Conservation (phyloP, 2,888 invertebrate genomes). For the Apamea monoglypha region DNA sequence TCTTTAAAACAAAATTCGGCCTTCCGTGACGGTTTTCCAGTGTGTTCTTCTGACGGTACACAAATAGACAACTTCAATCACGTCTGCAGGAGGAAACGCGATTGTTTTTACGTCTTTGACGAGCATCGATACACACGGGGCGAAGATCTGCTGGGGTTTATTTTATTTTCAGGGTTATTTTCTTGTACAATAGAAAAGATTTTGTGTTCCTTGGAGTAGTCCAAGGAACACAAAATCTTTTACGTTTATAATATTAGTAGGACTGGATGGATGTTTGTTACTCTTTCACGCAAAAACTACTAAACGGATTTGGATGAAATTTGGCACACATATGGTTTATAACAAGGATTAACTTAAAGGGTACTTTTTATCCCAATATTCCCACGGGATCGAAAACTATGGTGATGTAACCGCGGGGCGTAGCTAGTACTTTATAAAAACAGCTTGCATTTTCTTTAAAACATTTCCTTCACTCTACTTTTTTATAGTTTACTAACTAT, state of each 20-base stretch:
- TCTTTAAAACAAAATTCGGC: neutral
- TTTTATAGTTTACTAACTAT: too few species aligned
- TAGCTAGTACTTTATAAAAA: too few species aligned
- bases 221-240: too few species aligned
- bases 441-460: neutral
- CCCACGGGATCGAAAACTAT: too few species aligned
- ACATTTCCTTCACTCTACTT: neutral
- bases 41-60: conserved; percentile 73
- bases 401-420: too few species aligned
- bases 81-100: conserved; percentile 88
- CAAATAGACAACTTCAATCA: conserved; percentile 86
- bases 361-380: too few species aligned
- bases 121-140: conserved; percentile 72
- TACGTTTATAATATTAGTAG: too few species aligned
- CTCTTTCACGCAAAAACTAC: too few species aligned
- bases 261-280: too few species aligned
- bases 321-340: too few species aligned
- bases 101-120: conserved; percentile 88
- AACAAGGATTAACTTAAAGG: too few species aligned
- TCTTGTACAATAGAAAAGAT: neutral
- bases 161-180: neutral
- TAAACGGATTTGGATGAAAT: too few species aligned
- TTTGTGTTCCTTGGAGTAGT: neutral
- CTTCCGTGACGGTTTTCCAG: neutral
- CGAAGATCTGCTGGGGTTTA: conserved; percentile 34